Base-by-base conservation (phyloP, 2,797 vertebrate genomes). In the Acanthurus tractus region DNA sequence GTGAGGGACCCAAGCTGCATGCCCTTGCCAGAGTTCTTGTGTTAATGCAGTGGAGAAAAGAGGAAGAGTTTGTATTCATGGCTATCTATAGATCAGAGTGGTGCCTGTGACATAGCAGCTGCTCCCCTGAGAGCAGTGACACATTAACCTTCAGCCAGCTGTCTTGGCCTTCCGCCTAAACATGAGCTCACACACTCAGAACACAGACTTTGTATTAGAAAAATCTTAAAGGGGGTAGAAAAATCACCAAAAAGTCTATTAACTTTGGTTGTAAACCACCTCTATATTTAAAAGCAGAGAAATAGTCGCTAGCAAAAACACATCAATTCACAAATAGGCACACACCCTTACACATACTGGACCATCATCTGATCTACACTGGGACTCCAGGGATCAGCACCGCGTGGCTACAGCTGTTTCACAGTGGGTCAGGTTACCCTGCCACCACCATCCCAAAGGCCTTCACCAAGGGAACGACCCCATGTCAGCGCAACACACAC, bases 81-180 rank as follows among this genome's bases (percentile, higher is more conserved):
- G 87, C 91, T 94, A 94, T 92, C 87, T 94, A 93, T 94, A 94
- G 94, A 88, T 64, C 45, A 70, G 85, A 89, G 88, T 52, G 56
- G 81, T 86, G 90, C 79, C 90, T 88, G 86, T 80, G 74, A 90
- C 88, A 87, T 88, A 84, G 88, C 92, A 93, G 92, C 94, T 94
- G 94, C 84, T 92, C 86, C 79, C 89, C 48, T 42, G 84, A 82
- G 87, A 89, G 82, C 49, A 13, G 88, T 84, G 92, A 94, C 92
- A 94, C 85, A 86, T 91, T 93, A 94, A 94, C 92, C 92, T 93
- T 94, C 91, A 93, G 87, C 87, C 92, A 92, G 89, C 88, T 93
- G 94, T 85, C 93, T 81, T 83, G 70, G 81, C 58, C 80, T 48
- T 53, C 65, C 34, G 75, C 78, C 84, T 86, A 42, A 89, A 88